Base-by-base conservation (phyloP, 2,113 vertebrate genomes). In the Ptilorrhoa leucosticta region DNA sequence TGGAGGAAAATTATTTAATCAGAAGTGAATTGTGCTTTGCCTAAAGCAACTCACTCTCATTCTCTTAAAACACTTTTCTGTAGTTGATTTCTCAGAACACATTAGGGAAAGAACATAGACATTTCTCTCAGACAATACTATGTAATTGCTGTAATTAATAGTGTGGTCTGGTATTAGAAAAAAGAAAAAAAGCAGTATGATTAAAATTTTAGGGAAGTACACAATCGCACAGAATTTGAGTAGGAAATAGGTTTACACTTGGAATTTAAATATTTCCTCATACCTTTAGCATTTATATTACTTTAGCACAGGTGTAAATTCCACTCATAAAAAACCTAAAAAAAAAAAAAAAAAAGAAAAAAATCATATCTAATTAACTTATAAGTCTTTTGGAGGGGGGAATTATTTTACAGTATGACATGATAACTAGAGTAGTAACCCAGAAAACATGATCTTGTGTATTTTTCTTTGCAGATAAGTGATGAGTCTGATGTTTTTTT, bases 291-390 rank as follows among this genome's bases (percentile, higher is more conserved):
- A 44, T 95, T 84, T 39, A 33, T 71, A 12, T 5, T 87, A 15
- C 20, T 89, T 16, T 50, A 80, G 42, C 16, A 91, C 8, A 80
- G 42, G 73, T 53, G 11, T 44, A 93, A 90, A 86, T 82, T 72
- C 33, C 11, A 66, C 28, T 89, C 53, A 83, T 69, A 48, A 85
- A 88, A 84, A 83, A 6, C 5, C 5, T 15, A 8, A 51, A 33
- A 9, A 6, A 64, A 27, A 28, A 28, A 26, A 7, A 9, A 24
- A 33, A 28, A 15, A 2, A 10, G 6, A 57, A 1, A 58, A 35
- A 82, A 92, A 91, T 73, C 40, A 70, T 6, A 56, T 77, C n/a
- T 83, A 83, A 87, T 96, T 87, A 91, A 86, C 24, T 88, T 94
- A 50, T 33, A 90, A 82, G 40, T 24, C 48, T 93, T 77, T 56